A percentile compares a stretch with the other conserved stretches of the same genome.
Conservation (phyloP, 2,888 invertebrate genomes). For the Parelbella ahira region DNA sequence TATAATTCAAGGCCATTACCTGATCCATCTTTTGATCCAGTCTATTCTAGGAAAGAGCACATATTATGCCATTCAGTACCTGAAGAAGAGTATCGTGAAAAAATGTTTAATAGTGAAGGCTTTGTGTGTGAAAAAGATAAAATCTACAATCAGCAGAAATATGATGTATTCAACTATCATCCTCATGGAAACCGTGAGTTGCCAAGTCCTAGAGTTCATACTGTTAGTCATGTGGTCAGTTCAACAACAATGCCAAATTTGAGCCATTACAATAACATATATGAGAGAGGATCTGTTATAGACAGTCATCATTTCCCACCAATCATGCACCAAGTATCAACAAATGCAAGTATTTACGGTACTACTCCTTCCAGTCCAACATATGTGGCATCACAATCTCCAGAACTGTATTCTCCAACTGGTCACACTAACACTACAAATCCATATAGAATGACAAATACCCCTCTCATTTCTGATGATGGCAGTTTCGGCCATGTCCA, state of each 20-base stretch:
- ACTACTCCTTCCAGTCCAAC: conserved; percentile 64
- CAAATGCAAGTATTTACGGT: conserved; percentile 64
- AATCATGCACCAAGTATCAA: conserved; percentile 49
- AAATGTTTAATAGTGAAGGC: conserved; percentile 58
- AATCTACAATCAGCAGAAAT: conserved; percentile 63
- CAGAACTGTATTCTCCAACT: conserved; percentile 71
- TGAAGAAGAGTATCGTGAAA: conserved; percentile 64
- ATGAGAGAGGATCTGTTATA: conserved; percentile 45
- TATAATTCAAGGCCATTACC: conserved; percentile 51
- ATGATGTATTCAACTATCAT: conserved; percentile 67
- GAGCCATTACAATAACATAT: conserved; percentile 62
- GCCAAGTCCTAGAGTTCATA: conserved; percentile 61
- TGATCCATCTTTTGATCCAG: conserved; percentile 57
- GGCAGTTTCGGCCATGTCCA: conserved; percentile 71
- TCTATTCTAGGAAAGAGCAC: conserved; percentile 61
- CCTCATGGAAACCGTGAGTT: conserved; percentile 58
- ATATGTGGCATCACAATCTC: conserved; percentile 68
- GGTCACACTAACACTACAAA: conserved; percentile 75
- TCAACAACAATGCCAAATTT: conserved; percentile 76
- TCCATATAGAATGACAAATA: conserved; percentile 74
- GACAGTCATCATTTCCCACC: conserved; percentile 57
- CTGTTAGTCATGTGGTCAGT: conserved; percentile 71
- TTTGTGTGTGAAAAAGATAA: conserved; percentile 68
- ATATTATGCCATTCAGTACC: conserved; percentile 49
- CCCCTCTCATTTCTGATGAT: conserved; percentile 71